Evolutionary conservation across 2,797 vertebrate species (phyloP).

Genomic region (Allobates femoralis): DNA sequence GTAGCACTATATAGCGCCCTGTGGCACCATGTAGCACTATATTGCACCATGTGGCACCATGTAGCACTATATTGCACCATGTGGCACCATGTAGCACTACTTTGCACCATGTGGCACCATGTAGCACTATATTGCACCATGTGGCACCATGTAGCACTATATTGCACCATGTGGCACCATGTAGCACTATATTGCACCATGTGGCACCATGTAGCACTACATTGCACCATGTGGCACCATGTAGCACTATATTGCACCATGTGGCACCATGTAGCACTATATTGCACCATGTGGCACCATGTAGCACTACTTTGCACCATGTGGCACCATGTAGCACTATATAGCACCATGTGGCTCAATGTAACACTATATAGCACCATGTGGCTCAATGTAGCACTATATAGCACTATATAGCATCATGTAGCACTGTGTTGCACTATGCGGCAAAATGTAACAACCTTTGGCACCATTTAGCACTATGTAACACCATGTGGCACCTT

Average conservation of each 20-base stretch:
- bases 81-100: not conserved
- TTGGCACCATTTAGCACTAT: not conserved
- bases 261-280: not conserved
- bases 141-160: not conserved
- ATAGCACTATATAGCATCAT: not conserved
- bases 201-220: not conserved
- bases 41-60: not conserved
- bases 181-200: not conserved
- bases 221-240: not conserved
- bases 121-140: not conserved
- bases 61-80: not conserved
- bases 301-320: too few relatives aligned
- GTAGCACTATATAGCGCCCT: not conserved
- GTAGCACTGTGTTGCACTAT: not conserved
- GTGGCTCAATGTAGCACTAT: not conserved
- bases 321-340: not conserved
- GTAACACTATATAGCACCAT: not conserved
- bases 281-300: too few relatives aligned
- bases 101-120: not conserved
- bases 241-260: not conserved
- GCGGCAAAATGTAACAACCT: too few relatives aligned
- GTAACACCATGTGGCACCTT: not conserved
- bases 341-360: too few relatives aligned
- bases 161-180: not conserved
- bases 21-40: too few relatives aligned